Evolutionary conservation across 2,113 vertebrate species (phyloP).

Genomic region (Dasyornis broadbenti): DNA sequence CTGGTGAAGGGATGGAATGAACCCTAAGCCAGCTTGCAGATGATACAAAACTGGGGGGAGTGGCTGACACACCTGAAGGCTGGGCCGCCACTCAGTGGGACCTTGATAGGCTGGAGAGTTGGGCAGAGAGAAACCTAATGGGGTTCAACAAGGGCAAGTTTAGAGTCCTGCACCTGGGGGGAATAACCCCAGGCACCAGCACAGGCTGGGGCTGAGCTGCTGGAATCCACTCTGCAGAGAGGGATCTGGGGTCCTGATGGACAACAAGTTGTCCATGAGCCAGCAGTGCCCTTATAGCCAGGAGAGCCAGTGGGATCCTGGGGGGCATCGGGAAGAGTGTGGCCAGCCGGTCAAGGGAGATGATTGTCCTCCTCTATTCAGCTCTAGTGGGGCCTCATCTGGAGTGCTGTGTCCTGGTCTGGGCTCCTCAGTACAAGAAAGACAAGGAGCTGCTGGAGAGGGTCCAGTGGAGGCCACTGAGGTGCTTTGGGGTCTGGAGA

Average conservation of each 20-base stretch:
- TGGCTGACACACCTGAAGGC: background rate
- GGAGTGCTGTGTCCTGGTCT: background rate
- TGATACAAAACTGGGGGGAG: background rate
- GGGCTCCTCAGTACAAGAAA: background rate
- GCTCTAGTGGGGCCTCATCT: background rate
- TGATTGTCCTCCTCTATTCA: background rate
- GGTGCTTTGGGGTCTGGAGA: background rate
- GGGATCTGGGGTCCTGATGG: no score
- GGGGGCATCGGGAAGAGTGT: fast-evolving
- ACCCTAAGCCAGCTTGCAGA: background rate
- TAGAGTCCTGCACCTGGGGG: background rate
- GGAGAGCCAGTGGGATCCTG: no score
- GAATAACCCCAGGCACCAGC: background rate
- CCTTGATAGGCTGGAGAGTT: background rate
- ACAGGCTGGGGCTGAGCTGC: background rate
- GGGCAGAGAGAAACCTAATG: background rate
- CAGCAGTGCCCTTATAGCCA: background rate
- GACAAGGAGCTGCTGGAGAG: background rate
- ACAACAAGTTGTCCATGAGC: background rate
- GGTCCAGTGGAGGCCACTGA: background rate
- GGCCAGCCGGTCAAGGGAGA: background rate
- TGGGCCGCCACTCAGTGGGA: background rate
- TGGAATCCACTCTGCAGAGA: background rate
- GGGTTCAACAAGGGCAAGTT: background rate
- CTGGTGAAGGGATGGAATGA: background rate